These are phyloP conservation scores for Muscicapa striata DNA, from an alignment of 2,797 vertebrate genomes.

Conservation along the genomic window DNA sequence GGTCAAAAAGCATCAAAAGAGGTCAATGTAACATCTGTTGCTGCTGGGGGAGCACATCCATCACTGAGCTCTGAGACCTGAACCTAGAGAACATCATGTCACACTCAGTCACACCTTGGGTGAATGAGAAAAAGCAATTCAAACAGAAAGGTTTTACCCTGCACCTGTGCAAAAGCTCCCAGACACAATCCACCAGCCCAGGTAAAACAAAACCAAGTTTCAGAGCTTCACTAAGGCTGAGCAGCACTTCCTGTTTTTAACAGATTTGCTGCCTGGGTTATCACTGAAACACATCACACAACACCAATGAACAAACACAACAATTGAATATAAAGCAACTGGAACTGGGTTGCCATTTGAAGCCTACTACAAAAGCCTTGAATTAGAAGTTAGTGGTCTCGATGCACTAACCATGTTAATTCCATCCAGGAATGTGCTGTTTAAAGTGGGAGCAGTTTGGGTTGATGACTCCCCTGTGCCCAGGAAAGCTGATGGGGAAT, in stretches of 20 bases:
- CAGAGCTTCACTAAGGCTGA: neutral
- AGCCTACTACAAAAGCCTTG: neutral
- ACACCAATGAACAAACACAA: neutral
- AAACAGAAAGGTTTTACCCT: neutral
- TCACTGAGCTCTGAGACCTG: neutral
- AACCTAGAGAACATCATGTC: neutral
- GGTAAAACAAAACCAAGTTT: neutral
- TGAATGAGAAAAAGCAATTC: neutral
- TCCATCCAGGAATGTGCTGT: neutral
- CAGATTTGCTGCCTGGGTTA: neutral
- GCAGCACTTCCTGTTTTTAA: neutral
- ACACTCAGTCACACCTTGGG: neutral
- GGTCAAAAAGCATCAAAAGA: neutral
- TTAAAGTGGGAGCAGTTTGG: neutral
- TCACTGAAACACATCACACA: neutral
- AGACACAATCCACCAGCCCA: neutral
- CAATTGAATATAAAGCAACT: accelerated
- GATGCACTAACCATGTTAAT: neutral
- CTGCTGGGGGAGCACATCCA: neutral
- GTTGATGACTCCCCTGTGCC: neutral
- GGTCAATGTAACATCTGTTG: neutral
- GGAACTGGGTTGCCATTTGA: neutral
- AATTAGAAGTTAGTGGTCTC: neutral
- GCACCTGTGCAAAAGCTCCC: neutral
- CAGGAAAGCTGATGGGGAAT: neutral